phyloP scores from a whole-genome alignment of 2,888 invertebrate species.

The Anoplius nigerrimus region DNA sequence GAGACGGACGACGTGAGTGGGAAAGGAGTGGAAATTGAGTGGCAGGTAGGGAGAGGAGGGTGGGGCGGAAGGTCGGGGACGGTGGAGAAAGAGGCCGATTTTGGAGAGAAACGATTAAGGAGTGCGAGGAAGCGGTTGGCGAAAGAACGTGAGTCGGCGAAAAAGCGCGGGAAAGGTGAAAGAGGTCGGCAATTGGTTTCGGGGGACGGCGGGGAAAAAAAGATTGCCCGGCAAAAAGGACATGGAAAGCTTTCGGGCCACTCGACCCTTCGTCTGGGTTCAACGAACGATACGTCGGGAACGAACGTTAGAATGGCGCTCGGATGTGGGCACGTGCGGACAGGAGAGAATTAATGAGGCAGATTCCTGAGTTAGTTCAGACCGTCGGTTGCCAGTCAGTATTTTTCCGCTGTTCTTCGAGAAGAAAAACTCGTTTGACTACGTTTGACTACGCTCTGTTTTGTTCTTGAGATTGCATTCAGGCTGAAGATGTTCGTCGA shows the following conservation, averaged over 20 bases:
- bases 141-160: conserved; percentile 18
- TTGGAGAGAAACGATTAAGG: not conserved
- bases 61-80: not conserved
- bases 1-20: not conserved
- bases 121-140: conserved; percentile 7
- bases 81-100: not conserved
- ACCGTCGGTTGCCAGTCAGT: conserved; percentile 8
- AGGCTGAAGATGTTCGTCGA: no score
- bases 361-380: conserved; percentile 23
- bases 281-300: not conserved
- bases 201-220: no score
- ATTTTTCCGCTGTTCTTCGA: conserved; percentile 8
- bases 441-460: no score
- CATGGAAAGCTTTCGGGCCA: not conserved
- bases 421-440: no score
- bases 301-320: conserved; percentile 8
- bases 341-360: conserved; percentile 33
- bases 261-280: not conserved
- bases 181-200: not conserved
- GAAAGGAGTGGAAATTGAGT: conserved; percentile 8
- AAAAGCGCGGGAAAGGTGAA: not conserved
- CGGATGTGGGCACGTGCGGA: conserved; percentile 7
- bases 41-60: not conserved
- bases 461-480: no score
- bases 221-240: not conserved